A percentile compares a stretch with the other conserved stretches of the same genome.
These are phyloP conservation scores for Aleiodes sp. DNA, from an alignment of 1,140 invertebrate genomes.

Conservation along the genomic window DNA sequence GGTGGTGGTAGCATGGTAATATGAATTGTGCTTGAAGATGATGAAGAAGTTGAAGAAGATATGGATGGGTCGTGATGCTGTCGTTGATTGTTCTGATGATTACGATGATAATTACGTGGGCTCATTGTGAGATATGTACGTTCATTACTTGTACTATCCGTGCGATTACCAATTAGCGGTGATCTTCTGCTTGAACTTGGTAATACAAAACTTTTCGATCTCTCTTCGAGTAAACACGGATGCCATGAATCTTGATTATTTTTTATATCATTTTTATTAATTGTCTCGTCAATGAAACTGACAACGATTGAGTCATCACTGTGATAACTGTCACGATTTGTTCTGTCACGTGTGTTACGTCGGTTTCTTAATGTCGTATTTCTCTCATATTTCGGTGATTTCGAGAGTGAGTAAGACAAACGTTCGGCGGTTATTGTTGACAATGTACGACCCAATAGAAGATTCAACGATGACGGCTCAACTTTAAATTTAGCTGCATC, in stretches of 20 bases:
- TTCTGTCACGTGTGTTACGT: constrained; percentile 24
- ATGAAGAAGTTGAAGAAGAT: constrained; percentile 60
- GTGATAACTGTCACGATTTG: constrained; percentile 21
- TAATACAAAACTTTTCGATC: constrained; percentile 58
- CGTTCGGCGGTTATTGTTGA: constrained; percentile 18
- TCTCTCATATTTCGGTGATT: constrained; percentile 32
- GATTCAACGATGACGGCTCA: constrained; percentile 26
- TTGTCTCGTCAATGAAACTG: constrained; percentile 26
- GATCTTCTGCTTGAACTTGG: constrained; percentile 48
- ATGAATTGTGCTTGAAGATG: constrained; percentile 63
- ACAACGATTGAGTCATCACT: constrained; percentile 25
- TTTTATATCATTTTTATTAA: constrained; percentile 28
- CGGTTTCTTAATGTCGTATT: constrained; percentile 20
- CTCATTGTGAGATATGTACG: constrained; percentile 41
- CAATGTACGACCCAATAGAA: constrained; percentile 30
- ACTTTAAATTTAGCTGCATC: constrained; percentile 21
- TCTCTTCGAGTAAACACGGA: constrained; percentile 50
- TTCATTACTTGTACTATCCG: constrained; percentile 38
- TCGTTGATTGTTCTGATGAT: constrained; percentile 33
- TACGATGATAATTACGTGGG: constrained; percentile 46
- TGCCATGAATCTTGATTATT: constrained; percentile 45
- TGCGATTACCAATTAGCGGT: constrained; percentile 44
- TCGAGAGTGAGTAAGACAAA: constrained; percentile 28
- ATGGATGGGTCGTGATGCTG: constrained; percentile 41
- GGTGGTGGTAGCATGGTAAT: constrained; percentile 54